These are phyloP conservation scores for Parus major DNA, from an alignment of 2,113 vertebrate genomes.

Conservation along the genomic window DNA sequence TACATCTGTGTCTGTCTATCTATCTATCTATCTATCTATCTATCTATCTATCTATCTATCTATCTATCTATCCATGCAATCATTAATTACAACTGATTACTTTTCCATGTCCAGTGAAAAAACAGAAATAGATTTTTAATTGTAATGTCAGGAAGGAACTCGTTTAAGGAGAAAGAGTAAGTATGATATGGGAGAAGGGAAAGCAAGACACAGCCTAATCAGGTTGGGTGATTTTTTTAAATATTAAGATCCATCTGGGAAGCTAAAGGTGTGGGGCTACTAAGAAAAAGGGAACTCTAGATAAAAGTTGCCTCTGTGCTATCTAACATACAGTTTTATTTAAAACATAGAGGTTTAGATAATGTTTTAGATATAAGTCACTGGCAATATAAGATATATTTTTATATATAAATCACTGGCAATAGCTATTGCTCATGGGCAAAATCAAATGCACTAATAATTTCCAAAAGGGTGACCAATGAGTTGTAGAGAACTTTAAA, in stretches of 20 bases:
- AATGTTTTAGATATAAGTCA: not conserved
- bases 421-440: not conserved
- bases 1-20: not conserved
- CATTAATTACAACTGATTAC: not conserved
- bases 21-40: not conserved
- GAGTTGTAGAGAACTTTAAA: not conserved
- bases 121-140: not conserved
- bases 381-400: too few relatives aligned
- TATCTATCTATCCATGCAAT: not conserved
- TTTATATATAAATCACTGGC: not conserved
- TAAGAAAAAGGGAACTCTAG: not conserved
- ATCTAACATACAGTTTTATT: not conserved
- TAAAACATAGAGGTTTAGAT: not conserved
- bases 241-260: not conserved
- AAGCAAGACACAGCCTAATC: not conserved
- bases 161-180: not conserved
- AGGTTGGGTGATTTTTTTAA: rapidly evolving
- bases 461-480: not conserved
- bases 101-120: not conserved
- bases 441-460: not conserved
- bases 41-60: not conserved
- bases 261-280: not conserved
- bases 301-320: not conserved
- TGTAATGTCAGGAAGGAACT: not conserved
- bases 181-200: not conserved